Base-by-base conservation (phyloP, 2,888 invertebrate genomes). In the Andrena chrysosceles region DNA sequence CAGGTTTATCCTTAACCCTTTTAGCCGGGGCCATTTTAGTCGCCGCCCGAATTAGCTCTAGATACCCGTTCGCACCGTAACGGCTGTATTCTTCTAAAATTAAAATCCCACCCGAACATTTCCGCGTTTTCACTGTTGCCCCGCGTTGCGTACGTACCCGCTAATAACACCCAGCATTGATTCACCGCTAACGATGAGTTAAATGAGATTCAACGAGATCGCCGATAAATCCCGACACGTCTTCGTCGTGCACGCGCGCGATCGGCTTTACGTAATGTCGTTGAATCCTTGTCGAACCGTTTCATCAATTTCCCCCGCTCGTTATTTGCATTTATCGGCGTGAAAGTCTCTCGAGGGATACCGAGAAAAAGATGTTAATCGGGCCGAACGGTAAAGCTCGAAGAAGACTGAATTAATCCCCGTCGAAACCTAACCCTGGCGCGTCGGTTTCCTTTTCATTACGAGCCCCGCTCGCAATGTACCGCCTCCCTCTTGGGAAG, bases 181-280 rank as follows among this genome's bases (percentile, higher is more conserved):
- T 62, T 76, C 63, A 31, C 79, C 29, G 42, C 59, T 16, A 20
- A 8, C 42, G 31, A 72, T 42, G 42, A 31, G 20, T 71, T 48
- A 78, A 79, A 79, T 52, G 64, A 54, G 70, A 79, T 79, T 79
- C 49, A 42, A 79, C 59, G 23, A 79, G 79, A 79, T 78, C 70
- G 49, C 20, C 59, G 69, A 79, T 78, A 70, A 79, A 56, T 59
- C 64, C 54, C 2, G 48, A 29, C 59, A 20, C 69, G n/a, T 35
- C 31, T 77, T 56, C 62, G 26, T 8, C 56, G 49, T 2, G n/a
- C 78, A 16, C 48, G 68, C 56, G 49, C 49, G 35, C 26, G 62
- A 56, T 59, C 56, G 23, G 10, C n/a, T 78, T 79, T 79, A 70
- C 79, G 79, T 78, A 78, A 79, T 70, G 59, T 31, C 64, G 78